phyloP scores from a whole-genome alignment of 2,888 invertebrate genomes.

The Eilema depressum region DNA sequence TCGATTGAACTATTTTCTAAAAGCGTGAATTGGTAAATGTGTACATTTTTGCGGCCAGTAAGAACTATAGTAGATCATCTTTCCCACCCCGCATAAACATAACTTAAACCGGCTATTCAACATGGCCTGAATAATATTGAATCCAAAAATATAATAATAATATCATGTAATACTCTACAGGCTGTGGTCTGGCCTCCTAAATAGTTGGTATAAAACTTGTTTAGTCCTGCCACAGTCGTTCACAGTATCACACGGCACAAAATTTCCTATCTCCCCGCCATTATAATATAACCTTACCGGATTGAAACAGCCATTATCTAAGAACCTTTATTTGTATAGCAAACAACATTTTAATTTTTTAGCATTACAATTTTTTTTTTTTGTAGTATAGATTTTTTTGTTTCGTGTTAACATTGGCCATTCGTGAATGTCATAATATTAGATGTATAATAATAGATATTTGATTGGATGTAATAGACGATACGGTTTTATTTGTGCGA shows the following conservation, averaged over 20 bases:
- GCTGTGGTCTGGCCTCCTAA: constrained; percentile 46
- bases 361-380: constrained; percentile 63
- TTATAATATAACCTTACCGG: constrained; percentile 38
- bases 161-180: constrained; percentile 48
- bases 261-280: constrained; percentile 33
- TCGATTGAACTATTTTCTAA: background rate
- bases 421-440: constrained; percentile 82
- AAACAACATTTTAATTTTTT: constrained; percentile 66
- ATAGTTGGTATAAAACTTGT: constrained; percentile 25
- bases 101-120: constrained; percentile 50
- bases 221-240: constrained; percentile 39
- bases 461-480: constrained; percentile 68
- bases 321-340: constrained; percentile 60
- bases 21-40: constrained; percentile 4
- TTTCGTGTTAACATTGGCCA: constrained; percentile 75
- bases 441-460: constrained; percentile 80
- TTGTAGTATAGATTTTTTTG: constrained; percentile 69
- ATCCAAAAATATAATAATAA: constrained; percentile 37
- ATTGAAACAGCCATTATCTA: constrained; percentile 43
- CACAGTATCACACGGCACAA: constrained; percentile 47
- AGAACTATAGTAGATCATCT: constrained; percentile 1
- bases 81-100: constrained; percentile 4
- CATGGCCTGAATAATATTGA: constrained; percentile 48
- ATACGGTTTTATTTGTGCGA: constrained; percentile 63
- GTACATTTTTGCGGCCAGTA: constrained; percentile 29